Evolutionary conservation across 2,888 invertebrate genomes (phyloP), one percentile per base, ranked within the genome.

Genomic region (Frankliniella intonsa): DNA sequence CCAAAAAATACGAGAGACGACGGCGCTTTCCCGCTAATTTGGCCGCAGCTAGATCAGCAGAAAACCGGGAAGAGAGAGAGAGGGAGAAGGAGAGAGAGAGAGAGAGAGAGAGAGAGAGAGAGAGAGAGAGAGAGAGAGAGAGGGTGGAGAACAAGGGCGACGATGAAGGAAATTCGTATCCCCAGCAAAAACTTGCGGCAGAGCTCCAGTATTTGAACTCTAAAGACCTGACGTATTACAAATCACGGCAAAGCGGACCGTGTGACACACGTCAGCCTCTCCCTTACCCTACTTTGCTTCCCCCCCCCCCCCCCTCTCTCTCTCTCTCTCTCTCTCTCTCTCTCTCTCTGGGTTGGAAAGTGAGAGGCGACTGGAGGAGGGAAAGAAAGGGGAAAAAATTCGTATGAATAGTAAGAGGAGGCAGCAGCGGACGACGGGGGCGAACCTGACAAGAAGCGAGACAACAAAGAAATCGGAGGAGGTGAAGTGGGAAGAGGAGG

Each of bases 351-450:
- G 3, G 38, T 3, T 38, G 38, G 38, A 38, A 38, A 38, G 38
- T 38, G 38, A 38, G 38, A 38, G 55, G 55, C 55, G 55, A 17
- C 14, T 17, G 17, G 62, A 62, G 62, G 62, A 62, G 62, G 62
- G 14, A 3, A 14, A 1, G 62, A 17, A 17, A 62, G 62, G 62
- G 38, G 38, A 38, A 38, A 62, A 62, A 62, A 62, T 19, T 62
- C 62, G n/a, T n/a, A 62, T 62, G 62, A 62, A 62, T 62, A 62
- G 62, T 62, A 14, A 62, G 62, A 62, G 62, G 62, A 62, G 62
- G 55, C 55, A 55, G 51, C 51, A 12, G 17, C 55, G 38, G 38
- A 38, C 38, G 38, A 38, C 38, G 38, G 38, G 38, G 55, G 17
- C 55, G 62, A 62, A 62, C 62, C 62, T 62, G 62, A 62, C 62